Evolutionary conservation across 2,888 invertebrate genomes (phyloP).

Genomic region (Drosophila vallismaia): DNA sequence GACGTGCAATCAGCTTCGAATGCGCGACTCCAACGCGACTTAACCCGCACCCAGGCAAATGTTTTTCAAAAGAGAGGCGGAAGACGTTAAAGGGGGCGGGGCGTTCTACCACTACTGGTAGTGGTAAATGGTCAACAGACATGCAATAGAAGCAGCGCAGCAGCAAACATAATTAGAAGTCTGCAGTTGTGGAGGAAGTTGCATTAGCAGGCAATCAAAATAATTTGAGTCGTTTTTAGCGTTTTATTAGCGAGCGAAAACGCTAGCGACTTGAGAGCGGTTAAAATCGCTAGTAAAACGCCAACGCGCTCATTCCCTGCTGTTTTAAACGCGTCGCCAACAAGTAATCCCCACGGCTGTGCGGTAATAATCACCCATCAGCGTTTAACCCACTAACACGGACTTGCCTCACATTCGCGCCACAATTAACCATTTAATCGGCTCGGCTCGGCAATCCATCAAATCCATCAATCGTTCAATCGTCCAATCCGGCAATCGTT

Average conservation of each 20-base stretch:
- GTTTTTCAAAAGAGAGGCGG: constrained; percentile 4
- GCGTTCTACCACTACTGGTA: background rate
- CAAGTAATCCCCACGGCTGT: constrained; percentile 52
- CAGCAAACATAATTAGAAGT: constrained; percentile 61
- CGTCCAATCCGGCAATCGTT: constrained; percentile 35
- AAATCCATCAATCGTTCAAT: constrained; percentile 14
- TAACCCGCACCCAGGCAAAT: constrained; percentile 43
- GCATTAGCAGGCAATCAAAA: constrained; percentile 74
- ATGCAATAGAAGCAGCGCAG: constrained; percentile 57
- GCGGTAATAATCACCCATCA: constrained; percentile 42
- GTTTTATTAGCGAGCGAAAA: constrained; percentile 25
- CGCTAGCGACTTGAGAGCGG: constrained; percentile 15
- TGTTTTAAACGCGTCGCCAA: constrained; percentile 29
- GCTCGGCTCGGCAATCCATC: constrained; percentile 31
- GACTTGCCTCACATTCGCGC: constrained; percentile 46
- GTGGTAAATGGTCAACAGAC: constrained; percentile 56
- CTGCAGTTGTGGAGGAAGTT: constrained; percentile 65
- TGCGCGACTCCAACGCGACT: constrained; percentile 34
- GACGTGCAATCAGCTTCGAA: constrained; percentile 49
- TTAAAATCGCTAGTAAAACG: background rate
- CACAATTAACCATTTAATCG: constrained; percentile 44
- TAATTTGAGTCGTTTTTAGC: constrained; percentile 50
- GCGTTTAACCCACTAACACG: constrained; percentile 72
- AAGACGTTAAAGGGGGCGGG: background rate
- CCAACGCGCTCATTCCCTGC: constrained; percentile 23